Evolutionary conservation across 2,113 vertebrate genomes (phyloP).

Genomic region (Semicossyphus pulcher): DNA sequence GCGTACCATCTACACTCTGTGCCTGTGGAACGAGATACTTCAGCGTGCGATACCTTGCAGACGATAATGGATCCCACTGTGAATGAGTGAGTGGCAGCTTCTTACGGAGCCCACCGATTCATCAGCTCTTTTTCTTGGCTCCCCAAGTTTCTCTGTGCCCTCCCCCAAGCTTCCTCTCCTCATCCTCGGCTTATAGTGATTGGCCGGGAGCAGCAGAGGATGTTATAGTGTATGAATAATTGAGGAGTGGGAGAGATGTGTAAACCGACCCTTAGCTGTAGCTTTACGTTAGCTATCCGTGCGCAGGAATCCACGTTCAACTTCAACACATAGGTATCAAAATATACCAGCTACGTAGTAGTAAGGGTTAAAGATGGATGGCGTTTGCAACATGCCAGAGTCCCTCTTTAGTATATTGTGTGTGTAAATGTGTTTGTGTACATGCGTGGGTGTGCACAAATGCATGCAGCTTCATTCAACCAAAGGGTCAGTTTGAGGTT

Average conservation of each 20-base stretch:
- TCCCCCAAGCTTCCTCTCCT: constrained; percentile 63
- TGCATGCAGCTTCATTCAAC: constrained; percentile 50
- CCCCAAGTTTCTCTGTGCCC: constrained; percentile 62
- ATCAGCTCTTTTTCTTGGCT: constrained; percentile 50
- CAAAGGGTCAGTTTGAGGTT: constrained; percentile 69
- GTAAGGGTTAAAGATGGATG: constrained; percentile 38
- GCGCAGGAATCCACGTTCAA: constrained; percentile 51
- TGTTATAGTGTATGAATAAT: constrained; percentile 80
- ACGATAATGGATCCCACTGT: constrained; percentile 67
- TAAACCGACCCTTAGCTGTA: constrained; percentile 74
- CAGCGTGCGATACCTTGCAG: constrained; percentile 55
- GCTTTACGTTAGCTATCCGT: constrained; percentile 32
- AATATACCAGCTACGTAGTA: constrained; percentile 1
- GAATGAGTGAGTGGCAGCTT: constrained; percentile 66
- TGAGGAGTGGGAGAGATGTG: constrained; percentile 70
- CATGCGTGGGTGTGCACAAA: constrained; percentile 17
- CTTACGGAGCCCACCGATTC: constrained; percentile 56
- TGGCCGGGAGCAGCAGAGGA: constrained; percentile 66
- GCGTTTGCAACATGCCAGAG: constrained; percentile 11
- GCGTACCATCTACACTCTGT: constrained; percentile 31
- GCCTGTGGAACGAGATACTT: constrained; percentile 72
- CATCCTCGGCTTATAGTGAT: constrained; percentile 52
- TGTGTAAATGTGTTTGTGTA: neutral
- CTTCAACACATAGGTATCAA: constrained; percentile 11
- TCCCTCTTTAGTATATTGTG: neutral